These are phyloP conservation scores for Ochropleura leucogaster DNA, from an alignment of 2,888 invertebrate species.

Conservation along the genomic window DNA sequence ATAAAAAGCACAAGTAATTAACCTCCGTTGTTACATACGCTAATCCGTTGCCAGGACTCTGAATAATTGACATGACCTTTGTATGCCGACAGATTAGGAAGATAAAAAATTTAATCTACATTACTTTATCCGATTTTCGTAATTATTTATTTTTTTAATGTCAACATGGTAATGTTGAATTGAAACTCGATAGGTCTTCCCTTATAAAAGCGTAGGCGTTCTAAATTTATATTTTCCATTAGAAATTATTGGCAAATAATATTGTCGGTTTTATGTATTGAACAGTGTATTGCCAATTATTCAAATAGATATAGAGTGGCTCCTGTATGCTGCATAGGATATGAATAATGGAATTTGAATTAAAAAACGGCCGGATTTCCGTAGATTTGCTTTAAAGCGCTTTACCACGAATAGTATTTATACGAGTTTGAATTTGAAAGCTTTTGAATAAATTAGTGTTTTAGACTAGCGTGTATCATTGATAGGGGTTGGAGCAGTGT, in stretches of 20 bases:
- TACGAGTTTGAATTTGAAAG: background rate
- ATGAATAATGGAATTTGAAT: slow-evolving; percentile 47
- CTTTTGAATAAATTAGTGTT: background rate
- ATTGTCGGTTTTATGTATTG: slow-evolving; percentile 19
- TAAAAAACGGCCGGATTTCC: slow-evolving; percentile 28
- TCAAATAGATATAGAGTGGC: slow-evolving; percentile 21
- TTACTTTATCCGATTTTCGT: slow-evolving; percentile 40
- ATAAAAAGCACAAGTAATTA: background rate
- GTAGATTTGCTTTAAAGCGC: slow-evolving; percentile 30
- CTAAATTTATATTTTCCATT: slow-evolving; percentile 24
- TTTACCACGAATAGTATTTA: slow-evolving; percentile 5
- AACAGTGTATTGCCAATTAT: slow-evolving; percentile 18
- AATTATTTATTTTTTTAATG: slow-evolving; percentile 39
- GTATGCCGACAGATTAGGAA: slow-evolving; percentile 21
- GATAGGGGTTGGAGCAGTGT: background rate
- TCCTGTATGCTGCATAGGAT: slow-evolving; percentile 19
- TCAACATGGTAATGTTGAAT: slow-evolving; percentile 14
- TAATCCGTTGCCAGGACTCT: slow-evolving; percentile 40
- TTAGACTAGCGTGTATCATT: background rate
- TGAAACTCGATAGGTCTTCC: slow-evolving; percentile 21
- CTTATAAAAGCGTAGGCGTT: background rate
- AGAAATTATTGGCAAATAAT: slow-evolving; percentile 20
- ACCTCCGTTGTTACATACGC: slow-evolving; percentile 4
- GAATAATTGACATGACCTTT: slow-evolving; percentile 53
- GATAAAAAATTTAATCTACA: slow-evolving; percentile 34